phyloP scores from a whole-genome alignment of 2,797 vertebrate species.

The Neopelma chrysocephalum region DNA sequence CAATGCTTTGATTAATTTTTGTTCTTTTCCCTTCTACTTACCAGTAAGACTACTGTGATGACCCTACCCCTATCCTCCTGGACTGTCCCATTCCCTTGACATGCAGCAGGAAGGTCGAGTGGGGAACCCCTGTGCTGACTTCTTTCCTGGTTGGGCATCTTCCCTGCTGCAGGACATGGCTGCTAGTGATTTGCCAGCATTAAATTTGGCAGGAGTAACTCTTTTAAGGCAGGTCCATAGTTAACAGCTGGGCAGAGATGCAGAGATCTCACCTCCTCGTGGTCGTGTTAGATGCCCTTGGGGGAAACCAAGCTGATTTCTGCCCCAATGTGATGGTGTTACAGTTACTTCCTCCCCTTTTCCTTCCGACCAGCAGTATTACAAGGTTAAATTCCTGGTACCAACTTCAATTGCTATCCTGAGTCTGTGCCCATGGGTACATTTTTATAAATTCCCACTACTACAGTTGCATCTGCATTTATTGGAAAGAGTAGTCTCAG shows the following conservation, averaged over 20 bases:
- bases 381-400: not conserved
- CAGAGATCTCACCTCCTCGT: not conserved
- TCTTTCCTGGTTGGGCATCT: not conserved
- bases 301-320: not conserved
- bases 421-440: not conserved
- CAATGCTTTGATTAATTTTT: not conserved
- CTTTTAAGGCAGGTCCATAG: not conserved
- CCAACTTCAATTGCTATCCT: not conserved
- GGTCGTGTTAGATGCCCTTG: not conserved
- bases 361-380: not conserved
- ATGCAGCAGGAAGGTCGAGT: fast-evolving
- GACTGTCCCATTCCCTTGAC: not conserved
- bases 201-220: not conserved
- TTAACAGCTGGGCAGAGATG: not conserved
- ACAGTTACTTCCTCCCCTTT: not conserved
- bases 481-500: not conserved
- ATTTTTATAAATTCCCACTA: not conserved
- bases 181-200: not conserved
- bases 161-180: not conserved
- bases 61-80: not conserved
- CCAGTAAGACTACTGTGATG: not conserved
- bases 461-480: not conserved
- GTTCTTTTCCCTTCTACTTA: not conserved
- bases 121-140: not conserved
- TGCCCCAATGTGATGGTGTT: not conserved